phyloP scores from a whole-genome alignment of 1,140 invertebrate genomes.

The Eciton burchellii region DNA sequence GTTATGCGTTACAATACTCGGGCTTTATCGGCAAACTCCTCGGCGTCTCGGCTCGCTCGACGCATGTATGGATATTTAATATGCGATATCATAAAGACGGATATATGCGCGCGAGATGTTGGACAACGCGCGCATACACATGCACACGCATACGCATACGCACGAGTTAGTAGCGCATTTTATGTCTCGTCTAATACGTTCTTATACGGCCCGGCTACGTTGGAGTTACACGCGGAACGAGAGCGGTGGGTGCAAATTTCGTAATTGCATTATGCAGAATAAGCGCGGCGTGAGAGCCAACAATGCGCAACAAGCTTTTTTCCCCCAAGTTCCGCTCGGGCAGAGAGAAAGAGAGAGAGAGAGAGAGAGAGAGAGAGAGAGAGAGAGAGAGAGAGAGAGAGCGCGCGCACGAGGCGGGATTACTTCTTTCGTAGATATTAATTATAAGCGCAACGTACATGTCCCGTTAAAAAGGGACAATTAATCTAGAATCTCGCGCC shows the following conservation, averaged over 20 bases:
- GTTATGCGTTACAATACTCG: background rate
- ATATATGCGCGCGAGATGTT: background rate
- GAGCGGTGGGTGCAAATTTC: constrained; percentile 51
- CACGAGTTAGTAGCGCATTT: constrained; percentile 39
- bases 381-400: too few species aligned
- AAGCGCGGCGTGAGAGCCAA: constrained; percentile 38
- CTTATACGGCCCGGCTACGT: constrained; percentile 4
- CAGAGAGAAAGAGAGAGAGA: too few species aligned
- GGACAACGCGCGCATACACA: too few species aligned
- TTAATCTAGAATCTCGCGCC: constrained; percentile 52
- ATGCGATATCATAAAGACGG: constrained; percentile 11
- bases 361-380: too few species aligned
- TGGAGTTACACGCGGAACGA: constrained; percentile 27
- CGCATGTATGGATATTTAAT: constrained; percentile 25
- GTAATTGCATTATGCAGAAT: constrained; percentile 57
- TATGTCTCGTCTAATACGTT: constrained; percentile 50
- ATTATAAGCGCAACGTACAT: constrained; percentile 50
- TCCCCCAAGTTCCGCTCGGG: constrained; percentile 40
- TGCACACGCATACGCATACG: too few species aligned
- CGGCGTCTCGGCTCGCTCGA: background rate
- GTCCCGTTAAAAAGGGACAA: constrained; percentile 57
- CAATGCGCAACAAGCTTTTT: constrained; percentile 61
- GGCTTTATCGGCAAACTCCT: background rate
- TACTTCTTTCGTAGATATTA: constrained; percentile 61
- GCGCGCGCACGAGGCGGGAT: constrained; percentile 32